Evolutionary conservation across 1,140 invertebrate genomes (phyloP).

Genomic region (Eupristina koningsbergeri): DNA sequence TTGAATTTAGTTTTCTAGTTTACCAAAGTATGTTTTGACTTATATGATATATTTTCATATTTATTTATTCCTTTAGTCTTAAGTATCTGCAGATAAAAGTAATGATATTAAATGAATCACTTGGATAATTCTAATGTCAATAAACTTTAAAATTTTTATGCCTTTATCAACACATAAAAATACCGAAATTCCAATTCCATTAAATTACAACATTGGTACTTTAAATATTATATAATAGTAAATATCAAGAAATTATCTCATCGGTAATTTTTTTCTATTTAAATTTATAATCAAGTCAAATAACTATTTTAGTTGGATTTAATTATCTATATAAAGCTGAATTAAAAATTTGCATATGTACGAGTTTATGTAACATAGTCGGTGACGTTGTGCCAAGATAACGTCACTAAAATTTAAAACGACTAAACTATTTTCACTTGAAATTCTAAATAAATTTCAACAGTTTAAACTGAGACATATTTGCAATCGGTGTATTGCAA

Average conservation of each 20-base stretch:
- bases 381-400: not conserved
- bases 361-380: not conserved
- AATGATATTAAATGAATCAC: not conserved
- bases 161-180: no score
- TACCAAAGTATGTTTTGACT: not conserved
- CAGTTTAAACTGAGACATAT: not conserved
- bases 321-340: not conserved
- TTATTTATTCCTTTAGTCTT: not conserved
- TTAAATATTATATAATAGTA: not conserved
- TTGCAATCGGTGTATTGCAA: not conserved
- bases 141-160: no score
- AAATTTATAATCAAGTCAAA: not conserved
- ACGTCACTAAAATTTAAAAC: not conserved
- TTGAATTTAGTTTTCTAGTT: not conserved
- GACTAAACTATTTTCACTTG: not conserved
- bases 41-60: not conserved
- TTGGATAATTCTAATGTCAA: no score
- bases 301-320: not conserved
- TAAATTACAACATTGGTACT: not conserved
- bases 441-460: not conserved
- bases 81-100: not conserved
- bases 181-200: not conserved
- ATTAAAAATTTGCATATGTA: not conserved
- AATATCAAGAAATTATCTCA: not conserved
- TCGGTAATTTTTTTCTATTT: not conserved